These are phyloP conservation scores for Platysternon megacephalum DNA, from an alignment of 2,113 vertebrate genomes.

Conservation along the genomic window DNA sequence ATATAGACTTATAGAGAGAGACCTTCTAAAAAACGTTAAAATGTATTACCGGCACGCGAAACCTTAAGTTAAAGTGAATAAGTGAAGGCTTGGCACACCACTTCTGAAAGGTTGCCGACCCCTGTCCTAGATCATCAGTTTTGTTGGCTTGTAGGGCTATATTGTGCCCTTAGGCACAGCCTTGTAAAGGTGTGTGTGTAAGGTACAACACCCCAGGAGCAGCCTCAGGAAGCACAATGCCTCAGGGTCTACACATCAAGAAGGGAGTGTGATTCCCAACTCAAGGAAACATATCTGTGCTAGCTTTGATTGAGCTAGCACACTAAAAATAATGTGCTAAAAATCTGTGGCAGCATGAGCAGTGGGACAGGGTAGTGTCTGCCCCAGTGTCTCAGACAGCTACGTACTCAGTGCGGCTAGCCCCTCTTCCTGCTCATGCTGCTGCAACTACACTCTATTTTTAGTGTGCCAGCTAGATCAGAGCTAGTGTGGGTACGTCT, in stretches of 20 bases:
- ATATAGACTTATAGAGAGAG: no score
- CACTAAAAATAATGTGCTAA: no score
- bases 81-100: no score
- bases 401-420: neutral
- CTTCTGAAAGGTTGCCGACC: no score
- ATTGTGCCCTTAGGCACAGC: neutral
- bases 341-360: neutral
- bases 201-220: neutral
- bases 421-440: neutral
- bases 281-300: neutral
- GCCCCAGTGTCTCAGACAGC: neutral
- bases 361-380: neutral
- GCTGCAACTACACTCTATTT: neutral
- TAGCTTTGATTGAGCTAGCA: neutral
- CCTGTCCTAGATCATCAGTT: neutral
- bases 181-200: fast-evolving
- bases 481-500: no score
- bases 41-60: no score
- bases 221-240: neutral
- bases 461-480: neutral
- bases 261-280: neutral
- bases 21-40: no score
- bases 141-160: neutral
- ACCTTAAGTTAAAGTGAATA: no score
- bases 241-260: neutral